Evolutionary conservation across 1,140 invertebrate genomes (phyloP).

Genomic region (Eriocheir sinensis): DNA sequence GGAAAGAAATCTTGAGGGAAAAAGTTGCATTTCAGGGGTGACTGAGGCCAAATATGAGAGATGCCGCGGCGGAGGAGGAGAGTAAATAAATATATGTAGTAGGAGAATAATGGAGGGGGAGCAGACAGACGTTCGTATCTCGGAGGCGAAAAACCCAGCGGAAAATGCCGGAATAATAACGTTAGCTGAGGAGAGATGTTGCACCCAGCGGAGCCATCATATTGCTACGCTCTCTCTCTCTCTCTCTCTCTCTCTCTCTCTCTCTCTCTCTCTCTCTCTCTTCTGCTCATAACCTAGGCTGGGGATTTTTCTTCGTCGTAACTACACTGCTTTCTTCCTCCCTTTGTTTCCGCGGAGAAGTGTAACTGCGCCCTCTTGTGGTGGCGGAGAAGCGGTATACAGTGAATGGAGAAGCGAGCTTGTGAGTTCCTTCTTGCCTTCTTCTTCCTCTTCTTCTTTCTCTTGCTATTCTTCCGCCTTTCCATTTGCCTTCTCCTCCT

Average conservation of each 20-base stretch:
- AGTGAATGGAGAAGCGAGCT: not conserved
- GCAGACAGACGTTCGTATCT: no score
- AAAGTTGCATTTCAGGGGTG: no score
- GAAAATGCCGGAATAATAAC: no score
- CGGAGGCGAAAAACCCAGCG: no score
- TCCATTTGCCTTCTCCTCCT: no score
- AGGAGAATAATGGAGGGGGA: no score
- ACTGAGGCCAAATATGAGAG: no score
- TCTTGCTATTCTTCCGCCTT: not conserved
- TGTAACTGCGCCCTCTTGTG: not conserved
- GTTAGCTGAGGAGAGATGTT: no score
- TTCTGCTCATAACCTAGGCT: not conserved
- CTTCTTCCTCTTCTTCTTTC: not conserved
- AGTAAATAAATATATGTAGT: no score
- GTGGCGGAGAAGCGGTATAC: not conserved
- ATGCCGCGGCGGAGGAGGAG: no score
- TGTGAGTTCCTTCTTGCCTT: not conserved
- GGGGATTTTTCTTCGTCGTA: not conserved
- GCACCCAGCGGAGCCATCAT: no score
- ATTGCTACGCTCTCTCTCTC: slow-evolving; percentile 1
- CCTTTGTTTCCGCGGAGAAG: not conserved
- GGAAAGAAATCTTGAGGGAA: no score
- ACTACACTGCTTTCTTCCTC: not conserved
- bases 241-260: slow-evolving; percentile 22
- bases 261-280: slow-evolving; percentile 22